A percentile compares a stretch with the other conserved stretches of the same genome.
phyloP scores from a whole-genome alignment of 2,113 vertebrate species.

The Ptilonorhynchus violaceus region DNA sequence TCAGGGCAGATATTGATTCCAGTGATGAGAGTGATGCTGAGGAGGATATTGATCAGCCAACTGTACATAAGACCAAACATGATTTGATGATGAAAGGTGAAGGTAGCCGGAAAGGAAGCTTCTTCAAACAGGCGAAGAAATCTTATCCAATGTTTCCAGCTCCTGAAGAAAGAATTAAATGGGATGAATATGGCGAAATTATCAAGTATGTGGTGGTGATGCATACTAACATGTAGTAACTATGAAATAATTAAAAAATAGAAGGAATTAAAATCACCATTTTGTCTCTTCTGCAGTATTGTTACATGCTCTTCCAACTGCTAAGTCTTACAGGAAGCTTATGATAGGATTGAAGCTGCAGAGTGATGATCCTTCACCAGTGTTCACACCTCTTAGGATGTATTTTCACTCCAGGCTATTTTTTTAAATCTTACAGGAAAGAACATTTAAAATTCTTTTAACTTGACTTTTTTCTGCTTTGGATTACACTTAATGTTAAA shows the following conservation, averaged over 20 bases:
- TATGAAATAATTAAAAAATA: background rate
- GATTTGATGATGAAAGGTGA: constrained; percentile 99
- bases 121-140: constrained; percentile 99
- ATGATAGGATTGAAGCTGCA: background rate
- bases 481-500: background rate
- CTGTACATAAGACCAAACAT: constrained; percentile 88
- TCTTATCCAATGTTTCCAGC: constrained; percentile 97
- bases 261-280: background rate
- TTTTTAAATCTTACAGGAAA: background rate
- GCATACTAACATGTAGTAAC: background rate
- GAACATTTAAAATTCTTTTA: background rate
- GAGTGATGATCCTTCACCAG: background rate
- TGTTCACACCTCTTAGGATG: background rate
- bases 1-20: constrained; percentile 93
- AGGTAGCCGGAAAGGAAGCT: constrained; percentile 93
- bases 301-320: background rate
- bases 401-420: background rate
- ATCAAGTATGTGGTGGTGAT: constrained; percentile 84
- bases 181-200: constrained; percentile 98
- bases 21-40: constrained; percentile 96
- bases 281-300: background rate
- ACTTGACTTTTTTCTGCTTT: background rate
- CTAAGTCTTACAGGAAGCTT: background rate
- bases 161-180: constrained; percentile 96
- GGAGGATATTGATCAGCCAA: constrained; percentile 91